phyloP scores from a whole-genome alignment of 2,797 vertebrate species.

The Paguma larvata region DNA sequence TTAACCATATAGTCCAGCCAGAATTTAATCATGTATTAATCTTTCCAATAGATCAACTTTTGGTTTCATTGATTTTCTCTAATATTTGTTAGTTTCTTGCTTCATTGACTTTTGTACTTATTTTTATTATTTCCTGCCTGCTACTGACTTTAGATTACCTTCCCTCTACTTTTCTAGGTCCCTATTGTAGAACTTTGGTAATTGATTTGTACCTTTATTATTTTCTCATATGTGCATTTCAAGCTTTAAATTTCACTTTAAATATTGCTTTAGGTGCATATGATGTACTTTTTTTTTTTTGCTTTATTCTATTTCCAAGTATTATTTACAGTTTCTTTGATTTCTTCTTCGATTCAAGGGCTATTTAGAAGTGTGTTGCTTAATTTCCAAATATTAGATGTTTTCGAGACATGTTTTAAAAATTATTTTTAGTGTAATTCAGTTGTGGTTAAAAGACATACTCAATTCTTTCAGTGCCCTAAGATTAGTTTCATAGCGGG shows the following conservation, averaged over 20 bases:
- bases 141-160: neutral
- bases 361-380: neutral
- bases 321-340: neutral
- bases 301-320: neutral
- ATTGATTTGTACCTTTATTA: neutral
- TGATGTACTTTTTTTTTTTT: neutral
- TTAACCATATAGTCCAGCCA: neutral
- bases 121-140: neutral
- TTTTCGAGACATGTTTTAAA: neutral
- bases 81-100: neutral
- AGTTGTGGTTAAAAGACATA: neutral
- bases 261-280: neutral
- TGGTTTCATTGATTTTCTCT: neutral
- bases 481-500: neutral
- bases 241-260: neutral
- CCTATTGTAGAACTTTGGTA: neutral
- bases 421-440: neutral
- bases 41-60: neutral
- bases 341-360: neutral
- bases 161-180: neutral
- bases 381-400: neutral
- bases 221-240: neutral
- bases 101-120: neutral
- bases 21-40: neutral
- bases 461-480: neutral